Conservation (phyloP, 1,140 invertebrate genomes). For the Drosophila ironensis region DNA sequence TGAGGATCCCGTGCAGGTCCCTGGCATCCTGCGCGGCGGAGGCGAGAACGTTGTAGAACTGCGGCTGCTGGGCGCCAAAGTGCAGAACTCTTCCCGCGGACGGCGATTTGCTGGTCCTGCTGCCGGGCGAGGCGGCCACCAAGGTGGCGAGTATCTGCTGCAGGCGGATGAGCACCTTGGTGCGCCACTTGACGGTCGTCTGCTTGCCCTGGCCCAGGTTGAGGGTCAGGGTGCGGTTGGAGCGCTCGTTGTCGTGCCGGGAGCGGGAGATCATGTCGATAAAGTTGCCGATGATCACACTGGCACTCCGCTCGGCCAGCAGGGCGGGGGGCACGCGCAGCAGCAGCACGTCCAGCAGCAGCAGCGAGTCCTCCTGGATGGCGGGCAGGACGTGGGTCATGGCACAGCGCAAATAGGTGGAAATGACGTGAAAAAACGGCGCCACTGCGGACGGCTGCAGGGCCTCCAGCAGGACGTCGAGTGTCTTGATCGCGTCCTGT, state of each 20-base stretch:
- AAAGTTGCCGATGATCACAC: conserved; percentile 88
- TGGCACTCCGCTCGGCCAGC: conserved; percentile 85
- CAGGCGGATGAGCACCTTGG: conserved; percentile 87
- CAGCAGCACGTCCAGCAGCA: conserved; percentile 88
- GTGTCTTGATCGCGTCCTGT: conserved; percentile 86
- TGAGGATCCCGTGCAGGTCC: conserved; percentile 25
- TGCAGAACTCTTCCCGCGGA: conserved; percentile 13
- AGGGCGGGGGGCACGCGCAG: conserved; percentile 84
- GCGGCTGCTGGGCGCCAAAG: conserved; percentile 33
- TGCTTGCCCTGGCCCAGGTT: conserved; percentile 85
- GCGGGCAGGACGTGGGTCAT: conserved; percentile 92
- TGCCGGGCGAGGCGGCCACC: conserved; percentile 66
- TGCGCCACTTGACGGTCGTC: conserved; percentile 88
- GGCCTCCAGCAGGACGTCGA: conserved; percentile 85
- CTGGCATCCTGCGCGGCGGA: conserved; percentile 8
- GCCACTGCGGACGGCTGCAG: conserved; percentile 82
- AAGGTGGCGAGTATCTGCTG: conserved; percentile 85
- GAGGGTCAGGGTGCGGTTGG: conserved; percentile 85
- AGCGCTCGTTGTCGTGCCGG: conserved; percentile 84
- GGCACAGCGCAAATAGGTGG: conserved; percentile 90
- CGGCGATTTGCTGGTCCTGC: conserved; percentile 4
- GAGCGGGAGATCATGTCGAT: conserved; percentile 90
- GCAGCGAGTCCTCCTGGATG: conserved; percentile 91
- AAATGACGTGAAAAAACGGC: conserved; percentile 89
- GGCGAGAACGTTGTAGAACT: conserved; percentile 47